Conservation (phyloP, 1,140 invertebrate species). For the Platyura marginata region DNA sequence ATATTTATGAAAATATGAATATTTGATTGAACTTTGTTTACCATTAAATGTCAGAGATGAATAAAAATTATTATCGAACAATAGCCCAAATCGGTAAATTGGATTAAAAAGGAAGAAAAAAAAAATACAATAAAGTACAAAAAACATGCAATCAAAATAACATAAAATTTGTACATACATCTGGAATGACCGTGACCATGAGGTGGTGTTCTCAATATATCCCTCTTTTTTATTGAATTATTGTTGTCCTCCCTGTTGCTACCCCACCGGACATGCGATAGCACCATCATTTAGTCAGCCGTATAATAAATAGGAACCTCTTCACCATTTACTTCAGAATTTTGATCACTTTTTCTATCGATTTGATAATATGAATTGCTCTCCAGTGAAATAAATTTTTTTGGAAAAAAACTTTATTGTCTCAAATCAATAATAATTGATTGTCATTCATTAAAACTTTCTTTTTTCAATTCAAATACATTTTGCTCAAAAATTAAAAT, state of each 20-base stretch:
- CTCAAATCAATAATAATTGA: too few relatives aligned
- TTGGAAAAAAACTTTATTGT: too few relatives aligned
- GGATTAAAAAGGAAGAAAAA: background rate
- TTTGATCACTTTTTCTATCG: too few relatives aligned
- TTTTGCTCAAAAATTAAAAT: too few relatives aligned
- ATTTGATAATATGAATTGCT: too few relatives aligned
- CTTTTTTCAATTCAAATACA: too few relatives aligned
- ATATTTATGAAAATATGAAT: constrained; percentile 3
- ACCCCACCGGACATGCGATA: background rate
- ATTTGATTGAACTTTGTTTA: background rate
- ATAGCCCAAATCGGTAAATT: too few relatives aligned
- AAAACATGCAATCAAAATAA: background rate
- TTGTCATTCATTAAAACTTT: too few relatives aligned
- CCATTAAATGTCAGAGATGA: background rate
- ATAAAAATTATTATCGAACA: too few relatives aligned
- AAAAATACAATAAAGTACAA: background rate
- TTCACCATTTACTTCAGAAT: too few relatives aligned
- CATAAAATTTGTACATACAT: background rate
- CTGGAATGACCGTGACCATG: background rate
- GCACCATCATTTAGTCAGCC: background rate
- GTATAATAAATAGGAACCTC: too few relatives aligned
- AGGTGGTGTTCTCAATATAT: background rate
- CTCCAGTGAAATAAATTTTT: too few relatives aligned
- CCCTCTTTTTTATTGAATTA: constrained; percentile 1
- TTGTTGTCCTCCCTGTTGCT: background rate